Evolutionary conservation across 2,113 vertebrate species (phyloP).

Genomic region (Riparia riparia): DNA sequence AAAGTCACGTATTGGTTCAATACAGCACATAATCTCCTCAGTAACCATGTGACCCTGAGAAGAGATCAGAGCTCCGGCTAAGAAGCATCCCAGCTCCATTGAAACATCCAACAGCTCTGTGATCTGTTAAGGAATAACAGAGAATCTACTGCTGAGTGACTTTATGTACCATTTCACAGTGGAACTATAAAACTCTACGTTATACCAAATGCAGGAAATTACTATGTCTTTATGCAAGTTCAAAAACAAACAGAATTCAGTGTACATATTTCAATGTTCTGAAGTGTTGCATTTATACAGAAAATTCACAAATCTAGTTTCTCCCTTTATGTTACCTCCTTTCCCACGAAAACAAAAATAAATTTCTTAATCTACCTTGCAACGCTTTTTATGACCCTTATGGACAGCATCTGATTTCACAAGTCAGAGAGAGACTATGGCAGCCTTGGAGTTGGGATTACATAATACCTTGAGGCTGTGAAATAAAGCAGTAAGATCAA

Average conservation of each 20-base stretch:
- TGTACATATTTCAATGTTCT: background rate
- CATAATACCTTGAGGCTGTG: background rate
- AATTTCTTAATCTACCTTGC: background rate
- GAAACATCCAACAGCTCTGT: conserved; percentile 93
- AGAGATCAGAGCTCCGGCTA: conserved; percentile 93
- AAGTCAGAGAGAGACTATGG: background rate
- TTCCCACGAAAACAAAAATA: background rate
- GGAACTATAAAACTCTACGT: background rate
- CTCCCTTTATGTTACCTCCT: background rate
- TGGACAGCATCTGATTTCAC: background rate
- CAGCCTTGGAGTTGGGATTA: background rate
- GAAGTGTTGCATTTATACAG: background rate
- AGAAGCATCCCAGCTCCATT: conserved; percentile 98
- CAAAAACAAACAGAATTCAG: background rate
- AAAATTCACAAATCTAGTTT: background rate
- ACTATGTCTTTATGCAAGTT: background rate
- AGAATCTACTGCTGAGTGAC: background rate
- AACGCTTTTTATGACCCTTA: background rate
- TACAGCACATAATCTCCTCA: conserved; percentile 86
- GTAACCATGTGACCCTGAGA: conserved; percentile 94
- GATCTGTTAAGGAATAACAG: conserved; percentile 76
- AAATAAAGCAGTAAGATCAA: background rate
- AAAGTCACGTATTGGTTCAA: conserved; percentile 96
- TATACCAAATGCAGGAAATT: background rate
- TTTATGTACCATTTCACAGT: background rate